A percentile compares a stretch with the other conserved stretches of the same genome.
These are phyloP conservation scores for Bombus huntii DNA, from an alignment of 1,140 invertebrate genomes.

Conservation along the genomic window DNA sequence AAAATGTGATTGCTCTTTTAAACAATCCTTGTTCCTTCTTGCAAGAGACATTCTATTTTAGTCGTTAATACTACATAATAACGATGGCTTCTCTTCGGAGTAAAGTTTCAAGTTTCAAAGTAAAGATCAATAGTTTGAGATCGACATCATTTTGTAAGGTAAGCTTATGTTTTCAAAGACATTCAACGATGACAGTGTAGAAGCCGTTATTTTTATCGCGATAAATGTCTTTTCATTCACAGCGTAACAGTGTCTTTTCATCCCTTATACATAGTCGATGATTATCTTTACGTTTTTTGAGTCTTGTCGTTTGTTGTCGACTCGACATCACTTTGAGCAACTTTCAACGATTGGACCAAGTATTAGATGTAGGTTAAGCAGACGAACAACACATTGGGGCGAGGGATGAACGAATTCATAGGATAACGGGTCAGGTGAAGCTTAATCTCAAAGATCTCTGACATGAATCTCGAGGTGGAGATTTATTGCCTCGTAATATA, in stretches of 20 bases:
- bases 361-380: not conserved
- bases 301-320: no score
- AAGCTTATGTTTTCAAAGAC: not conserved
- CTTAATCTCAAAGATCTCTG: constrained; percentile 78
- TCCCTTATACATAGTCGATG: not conserved
- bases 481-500: constrained; percentile 77
- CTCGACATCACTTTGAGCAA: not conserved
- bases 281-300: not conserved
- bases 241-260: not conserved
- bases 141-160: not conserved
- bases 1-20: not conserved
- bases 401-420: constrained; percentile 41
- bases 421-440: constrained; percentile 18
- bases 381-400: not conserved
- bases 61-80: not conserved
- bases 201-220: not conserved
- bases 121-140: not conserved
- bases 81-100: not conserved
- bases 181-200: not conserved
- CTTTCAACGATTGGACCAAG: not conserved
- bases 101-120: not conserved
- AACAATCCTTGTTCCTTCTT: not conserved
- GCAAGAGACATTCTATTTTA: not conserved
- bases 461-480: constrained; percentile 70
- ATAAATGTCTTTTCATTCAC: not conserved